phyloP scores from a whole-genome alignment of 2,888 invertebrate species.

The Schrankia costaestrigalis region DNA sequence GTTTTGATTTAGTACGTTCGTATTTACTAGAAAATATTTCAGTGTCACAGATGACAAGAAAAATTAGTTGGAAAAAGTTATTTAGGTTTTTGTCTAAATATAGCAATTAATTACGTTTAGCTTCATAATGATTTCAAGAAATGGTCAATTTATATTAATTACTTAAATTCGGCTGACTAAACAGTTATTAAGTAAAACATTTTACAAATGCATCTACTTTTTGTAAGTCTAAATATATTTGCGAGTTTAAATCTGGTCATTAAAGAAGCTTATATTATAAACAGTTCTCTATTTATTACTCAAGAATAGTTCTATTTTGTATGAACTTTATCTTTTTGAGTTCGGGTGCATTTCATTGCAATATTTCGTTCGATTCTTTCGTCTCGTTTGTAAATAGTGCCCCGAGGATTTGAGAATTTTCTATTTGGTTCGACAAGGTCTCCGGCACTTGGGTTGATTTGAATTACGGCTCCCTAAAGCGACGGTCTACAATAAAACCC shows the following conservation, averaged over 20 bases:
- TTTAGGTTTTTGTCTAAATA: too few relatives aligned
- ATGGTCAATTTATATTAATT: too few relatives aligned
- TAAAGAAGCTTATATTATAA: too few relatives aligned
- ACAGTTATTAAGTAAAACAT: too few relatives aligned
- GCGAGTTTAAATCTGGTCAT: too few relatives aligned
- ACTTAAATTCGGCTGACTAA: too few relatives aligned
- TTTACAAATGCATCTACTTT: too few relatives aligned
- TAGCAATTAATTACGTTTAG: too few relatives aligned
- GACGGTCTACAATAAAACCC: slow-evolving; percentile 36
- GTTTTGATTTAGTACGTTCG: slow-evolving; percentile 24
- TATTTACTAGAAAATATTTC: slow-evolving; percentile 18
- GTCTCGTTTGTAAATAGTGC: slow-evolving; percentile 15
- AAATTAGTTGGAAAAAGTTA: slow-evolving; percentile 11
- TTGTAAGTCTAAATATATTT: background rate
- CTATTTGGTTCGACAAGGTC: slow-evolving; percentile 27
- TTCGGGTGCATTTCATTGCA: slow-evolving; percentile 30
- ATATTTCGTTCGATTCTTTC: slow-evolving; percentile 17
- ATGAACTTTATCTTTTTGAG: too few relatives aligned
- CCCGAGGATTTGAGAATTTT: slow-evolving; percentile 32
- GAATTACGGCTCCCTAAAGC: slow-evolving; percentile 43
- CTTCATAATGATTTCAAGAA: too few relatives aligned
- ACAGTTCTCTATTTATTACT: too few relatives aligned
- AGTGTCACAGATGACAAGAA: slow-evolving; percentile 19
- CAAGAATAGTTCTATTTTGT: too few relatives aligned
- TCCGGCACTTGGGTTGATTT: slow-evolving; percentile 47